Conservation (phyloP, 2,888 invertebrate species). For the Bhutanitis thaidina region DNA sequence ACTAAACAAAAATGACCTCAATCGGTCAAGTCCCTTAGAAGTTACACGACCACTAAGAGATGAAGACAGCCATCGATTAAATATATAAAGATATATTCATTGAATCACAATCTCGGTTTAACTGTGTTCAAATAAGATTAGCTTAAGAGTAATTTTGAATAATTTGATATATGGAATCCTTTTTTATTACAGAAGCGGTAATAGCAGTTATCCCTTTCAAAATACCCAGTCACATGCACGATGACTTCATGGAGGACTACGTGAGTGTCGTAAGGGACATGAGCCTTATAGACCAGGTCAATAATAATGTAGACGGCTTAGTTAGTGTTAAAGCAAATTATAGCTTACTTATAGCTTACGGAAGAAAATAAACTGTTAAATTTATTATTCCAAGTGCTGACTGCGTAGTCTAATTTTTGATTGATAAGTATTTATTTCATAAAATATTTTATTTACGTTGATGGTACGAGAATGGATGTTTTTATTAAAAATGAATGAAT, state of each 20-base stretch:
- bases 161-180: background rate
- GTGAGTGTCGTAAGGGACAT: constrained; percentile 67
- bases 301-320: constrained; percentile 51
- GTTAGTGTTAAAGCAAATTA: constrained; percentile 37
- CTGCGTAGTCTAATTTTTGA: background rate
- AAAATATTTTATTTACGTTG: background rate
- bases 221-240: constrained; percentile 36
- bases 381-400: no score
- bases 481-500: no score
- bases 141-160: background rate
- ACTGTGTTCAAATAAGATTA: no score
- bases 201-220: constrained; percentile 66
- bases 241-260: constrained; percentile 61
- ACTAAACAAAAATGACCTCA: no score
- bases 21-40: no score
- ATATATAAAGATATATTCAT: no score
- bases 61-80: no score
- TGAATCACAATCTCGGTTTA: background rate
- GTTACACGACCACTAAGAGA: no score
- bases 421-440: constrained; percentile 5
- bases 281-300: constrained; percentile 56
- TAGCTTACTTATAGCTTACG: constrained; percentile 30
- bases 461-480: no score
- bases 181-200: constrained; percentile 77
- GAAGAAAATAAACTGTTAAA: constrained; percentile 24